Evolutionary conservation across 2,797 vertebrate genomes (phyloP), one percentile per base, ranked within the genome.

Genomic region (Menidia menidia): DNA sequence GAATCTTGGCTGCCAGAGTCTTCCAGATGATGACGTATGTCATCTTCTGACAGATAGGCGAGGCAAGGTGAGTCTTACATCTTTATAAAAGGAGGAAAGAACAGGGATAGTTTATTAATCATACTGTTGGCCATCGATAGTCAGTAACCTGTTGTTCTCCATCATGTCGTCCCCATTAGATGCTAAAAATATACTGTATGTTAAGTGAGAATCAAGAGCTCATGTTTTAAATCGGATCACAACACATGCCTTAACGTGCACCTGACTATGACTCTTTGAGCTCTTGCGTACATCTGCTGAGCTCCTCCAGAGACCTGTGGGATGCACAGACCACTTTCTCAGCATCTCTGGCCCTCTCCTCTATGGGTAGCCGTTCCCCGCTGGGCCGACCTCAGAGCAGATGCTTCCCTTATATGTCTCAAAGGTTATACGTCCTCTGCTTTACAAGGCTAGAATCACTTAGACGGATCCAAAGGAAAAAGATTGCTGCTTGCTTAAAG

Each of bases 321-420:
- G 68, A 58, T 44, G 60, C 70, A 73, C 64, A 75, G 44, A 60
- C 44, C 78, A 45, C 73, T 62, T 71, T 85, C 80, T 80, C 82
- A 81, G 76, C 84, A 80, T 83, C 78, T 82, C 76, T 77, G 85
- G 71, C 64, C 77, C 72, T 71, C 32, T 76, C 70, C 77, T 76
- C 85, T 43, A 58, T 60, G 83, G 74, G 82, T 60, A 82, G 67
- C 68, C 32, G 3, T 41, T 58, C 77, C 88, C 87, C 73, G 70
- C 88, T 78, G 84, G 53, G 57, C 67, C 51, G 68, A 30, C 64
- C 62, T 71, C 71, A 48, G 31, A 75, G 56, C 66, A 78, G 80
- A 86, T 87, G 84, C 78, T 65, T 51, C 19, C 53, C 50, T 30
- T 64, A 42, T 61, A 54, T 42, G 68, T 72, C 76, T 70, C 57